A percentile compares a stretch with the other conserved stretches of the same genome.
Conservation (phyloP, 2,113 vertebrate genomes). For the Neolamprologus cancellatus region DNA sequence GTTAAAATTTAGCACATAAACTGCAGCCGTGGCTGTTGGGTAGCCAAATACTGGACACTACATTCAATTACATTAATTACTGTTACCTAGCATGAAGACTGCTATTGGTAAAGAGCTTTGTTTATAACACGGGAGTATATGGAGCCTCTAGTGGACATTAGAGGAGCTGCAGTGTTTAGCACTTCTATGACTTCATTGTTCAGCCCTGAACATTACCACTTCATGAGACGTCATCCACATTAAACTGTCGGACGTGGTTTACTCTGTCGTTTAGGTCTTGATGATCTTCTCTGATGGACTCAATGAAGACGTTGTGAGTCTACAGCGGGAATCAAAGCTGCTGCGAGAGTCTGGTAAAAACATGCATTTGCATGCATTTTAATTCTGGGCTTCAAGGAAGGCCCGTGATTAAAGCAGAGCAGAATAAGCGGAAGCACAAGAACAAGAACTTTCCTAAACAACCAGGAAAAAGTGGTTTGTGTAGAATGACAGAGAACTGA, state of each 20-base stretch:
- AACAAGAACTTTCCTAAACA: neutral
- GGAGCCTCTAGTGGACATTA: neutral
- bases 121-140: neutral
- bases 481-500: neutral
- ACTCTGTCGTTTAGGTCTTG: neutral
- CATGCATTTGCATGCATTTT: neutral
- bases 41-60: too few species aligned
- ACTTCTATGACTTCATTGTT: neutral
- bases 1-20: too few species aligned
- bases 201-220: neutral
- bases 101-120: neutral
- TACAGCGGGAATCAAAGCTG: neutral
- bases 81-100: neutral
- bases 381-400: neutral
- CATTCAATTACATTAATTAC: too few species aligned
- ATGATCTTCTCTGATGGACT: neutral
- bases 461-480: neutral
- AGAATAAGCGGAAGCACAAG: neutral
- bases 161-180: neutral
- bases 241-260: neutral
- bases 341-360: neutral
- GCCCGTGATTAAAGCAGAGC: neutral
- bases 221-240: neutral
- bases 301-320: neutral
- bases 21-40: too few species aligned